Base-by-base conservation (phyloP, 2,888 invertebrate genomes). In the Synanthedon formicaeformis region DNA sequence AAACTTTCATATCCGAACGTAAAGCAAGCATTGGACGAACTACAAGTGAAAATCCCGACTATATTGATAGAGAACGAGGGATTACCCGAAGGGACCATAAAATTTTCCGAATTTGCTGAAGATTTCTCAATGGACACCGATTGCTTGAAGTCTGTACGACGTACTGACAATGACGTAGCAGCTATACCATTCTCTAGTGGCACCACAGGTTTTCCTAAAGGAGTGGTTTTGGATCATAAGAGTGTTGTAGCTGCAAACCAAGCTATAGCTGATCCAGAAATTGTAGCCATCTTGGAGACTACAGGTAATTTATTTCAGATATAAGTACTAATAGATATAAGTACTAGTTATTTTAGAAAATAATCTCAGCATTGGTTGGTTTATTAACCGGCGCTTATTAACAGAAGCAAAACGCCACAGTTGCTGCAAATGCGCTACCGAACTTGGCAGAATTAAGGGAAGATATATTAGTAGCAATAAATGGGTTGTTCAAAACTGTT, bases 131-230 rank as follows among this genome's bases (percentile, higher is more conserved):
- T 90, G 4, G 88, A 91, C 53, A 85, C 86, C 0, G 78, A 81
- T 50, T 84, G 85, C 58, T 64, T 91, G 52, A 88, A 81, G 57
- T 68, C 79, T 0, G 78, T 84, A 18, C 71, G 78, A 8, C 67
- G 87, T 41, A 71, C 65, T 40, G 71, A 88, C 0, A 84, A 92
- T 8, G 93, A 94, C 61, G 66, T 92, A 4, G 90, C 90, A 0
- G 78, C 94, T 14, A 67, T 96, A 59, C 95, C 95, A 0, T 96
- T 93, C 75, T 96, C 96, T 0, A 95, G 95, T 67, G 95, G 95
- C 0, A 96, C 96, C 0, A 96, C 96, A 0, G 96, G 96, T 0
- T 73, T 93, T 41, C 92, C 94, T 0, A 94, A 94, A 79, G 94
- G 92, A 0, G 94, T 94, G 0, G 87, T 89, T 53, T 67, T 94